Evolutionary conservation across 2,888 invertebrate genomes (phyloP).

Genomic region (Ditylenchus weischeri): DNA sequence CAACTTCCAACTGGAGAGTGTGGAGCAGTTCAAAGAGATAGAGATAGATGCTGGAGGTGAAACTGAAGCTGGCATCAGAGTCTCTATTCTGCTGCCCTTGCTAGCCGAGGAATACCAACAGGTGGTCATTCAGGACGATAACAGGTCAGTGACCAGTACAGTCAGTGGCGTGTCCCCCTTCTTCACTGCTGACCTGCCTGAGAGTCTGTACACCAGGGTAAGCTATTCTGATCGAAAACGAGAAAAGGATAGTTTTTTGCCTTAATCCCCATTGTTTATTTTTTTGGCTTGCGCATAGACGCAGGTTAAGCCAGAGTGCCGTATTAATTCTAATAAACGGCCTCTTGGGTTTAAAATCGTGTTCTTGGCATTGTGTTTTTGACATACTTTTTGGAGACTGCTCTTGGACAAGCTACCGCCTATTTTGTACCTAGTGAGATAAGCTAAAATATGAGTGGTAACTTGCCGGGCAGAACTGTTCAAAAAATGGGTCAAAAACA

Average conservation of each 20-base stretch:
- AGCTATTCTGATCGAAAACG: background rate
- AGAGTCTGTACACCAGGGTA: slow-evolving; percentile 1
- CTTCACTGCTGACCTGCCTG: slow-evolving; percentile 4
- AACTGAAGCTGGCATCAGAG: slow-evolving; percentile 6
- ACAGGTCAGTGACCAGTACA: background rate
- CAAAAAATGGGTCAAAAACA: too few relatives aligned
- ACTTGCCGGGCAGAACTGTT: too few relatives aligned
- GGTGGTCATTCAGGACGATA: background rate
- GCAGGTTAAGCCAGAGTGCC: background rate
- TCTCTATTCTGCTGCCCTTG: background rate
- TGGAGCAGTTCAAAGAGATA: slow-evolving; percentile 6
- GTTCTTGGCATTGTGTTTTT: too few relatives aligned
- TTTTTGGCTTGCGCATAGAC: background rate
- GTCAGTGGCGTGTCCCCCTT: slow-evolving; percentile 1
- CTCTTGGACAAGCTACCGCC: too few relatives aligned
- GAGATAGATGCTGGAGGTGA: slow-evolving; percentile 7
- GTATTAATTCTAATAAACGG: background rate
- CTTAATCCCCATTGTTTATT: background rate
- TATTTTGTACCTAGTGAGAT: too few relatives aligned
- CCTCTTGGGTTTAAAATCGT: background rate
- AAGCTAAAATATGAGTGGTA: too few relatives aligned
- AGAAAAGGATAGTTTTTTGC: background rate
- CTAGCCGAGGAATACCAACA: slow-evolving; percentile 5
- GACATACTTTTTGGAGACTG: too few relatives aligned
- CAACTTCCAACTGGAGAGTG: background rate